phyloP scores from a whole-genome alignment of 2,113 vertebrate genomes.

The Aspidoscelis tigris region DNA sequence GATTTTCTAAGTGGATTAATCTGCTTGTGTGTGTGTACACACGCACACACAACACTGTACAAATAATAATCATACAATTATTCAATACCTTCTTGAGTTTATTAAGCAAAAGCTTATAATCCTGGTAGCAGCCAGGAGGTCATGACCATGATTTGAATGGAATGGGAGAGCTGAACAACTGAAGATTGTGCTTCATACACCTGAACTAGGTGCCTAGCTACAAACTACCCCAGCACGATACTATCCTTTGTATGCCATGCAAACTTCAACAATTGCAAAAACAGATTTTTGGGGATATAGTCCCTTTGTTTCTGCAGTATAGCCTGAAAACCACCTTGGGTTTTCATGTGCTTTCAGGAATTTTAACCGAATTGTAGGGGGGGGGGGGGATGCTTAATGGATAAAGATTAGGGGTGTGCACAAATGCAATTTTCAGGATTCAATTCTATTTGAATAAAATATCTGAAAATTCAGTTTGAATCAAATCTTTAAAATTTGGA shows the following conservation, averaged over 20 bases:
- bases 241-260: background rate
- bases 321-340: background rate
- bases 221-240: background rate
- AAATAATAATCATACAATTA: constrained; percentile 54
- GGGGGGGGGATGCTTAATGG: background rate
- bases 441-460: no score
- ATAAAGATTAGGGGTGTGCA: background rate
- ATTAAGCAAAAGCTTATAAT: constrained; percentile 11
- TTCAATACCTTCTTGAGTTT: constrained; percentile 26
- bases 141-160: no score
- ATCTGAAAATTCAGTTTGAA: no score
- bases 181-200: no score
- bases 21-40: constrained; percentile 8
- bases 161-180: no score
- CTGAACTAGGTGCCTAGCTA: no score
- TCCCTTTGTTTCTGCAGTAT: background rate
- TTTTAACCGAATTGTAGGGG: background rate
- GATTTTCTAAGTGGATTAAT: constrained; percentile 47
- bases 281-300: background rate
- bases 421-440: no score
- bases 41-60: constrained; percentile 22
- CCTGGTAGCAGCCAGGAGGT: background rate
- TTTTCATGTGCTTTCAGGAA: background rate
- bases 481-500: no score
- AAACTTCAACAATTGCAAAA: background rate